These are phyloP conservation scores for Mormyrus lacerda DNA, from an alignment of 2,113 vertebrate species.

Conservation along the genomic window DNA sequence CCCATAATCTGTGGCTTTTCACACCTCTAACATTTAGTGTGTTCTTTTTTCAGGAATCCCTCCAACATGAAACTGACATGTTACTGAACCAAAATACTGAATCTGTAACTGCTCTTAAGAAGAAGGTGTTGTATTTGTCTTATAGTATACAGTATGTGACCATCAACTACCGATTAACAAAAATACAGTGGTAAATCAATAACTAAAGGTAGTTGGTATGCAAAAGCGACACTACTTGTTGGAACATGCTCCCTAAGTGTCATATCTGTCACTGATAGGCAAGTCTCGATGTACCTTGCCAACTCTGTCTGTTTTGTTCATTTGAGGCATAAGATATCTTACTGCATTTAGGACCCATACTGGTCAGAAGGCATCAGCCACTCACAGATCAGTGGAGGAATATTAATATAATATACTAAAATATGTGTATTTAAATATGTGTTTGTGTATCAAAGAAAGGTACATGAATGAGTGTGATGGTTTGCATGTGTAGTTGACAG, in stretches of 20 bases:
- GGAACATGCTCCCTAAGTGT: neutral
- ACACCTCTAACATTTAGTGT: neutral
- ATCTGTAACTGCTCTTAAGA: slow-evolving; percentile 65
- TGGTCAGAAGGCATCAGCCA: neutral
- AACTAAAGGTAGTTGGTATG: neutral
- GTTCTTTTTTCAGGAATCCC: slow-evolving; percentile 54
- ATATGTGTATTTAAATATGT: neutral
- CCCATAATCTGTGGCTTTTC: neutral
- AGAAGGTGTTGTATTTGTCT: slow-evolving; percentile 64
- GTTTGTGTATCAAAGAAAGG: neutral
- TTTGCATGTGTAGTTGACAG: neutral
- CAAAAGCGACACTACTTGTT: neutral
- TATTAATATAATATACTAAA: neutral
- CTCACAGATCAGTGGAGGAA: neutral
- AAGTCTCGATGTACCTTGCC: neutral
- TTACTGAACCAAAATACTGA: slow-evolving; percentile 68
- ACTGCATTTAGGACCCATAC: neutral
- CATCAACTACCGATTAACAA: neutral
- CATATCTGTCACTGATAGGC: neutral
- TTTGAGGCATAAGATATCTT: neutral
- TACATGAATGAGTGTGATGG: neutral
- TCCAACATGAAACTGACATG: slow-evolving; percentile 62
- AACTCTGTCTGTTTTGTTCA: neutral
- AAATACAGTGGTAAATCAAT: neutral
- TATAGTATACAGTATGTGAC: neutral